Evolutionary conservation across 2,113 vertebrate species (phyloP).

Genomic region (Rhinoptilus africanus): DNA sequence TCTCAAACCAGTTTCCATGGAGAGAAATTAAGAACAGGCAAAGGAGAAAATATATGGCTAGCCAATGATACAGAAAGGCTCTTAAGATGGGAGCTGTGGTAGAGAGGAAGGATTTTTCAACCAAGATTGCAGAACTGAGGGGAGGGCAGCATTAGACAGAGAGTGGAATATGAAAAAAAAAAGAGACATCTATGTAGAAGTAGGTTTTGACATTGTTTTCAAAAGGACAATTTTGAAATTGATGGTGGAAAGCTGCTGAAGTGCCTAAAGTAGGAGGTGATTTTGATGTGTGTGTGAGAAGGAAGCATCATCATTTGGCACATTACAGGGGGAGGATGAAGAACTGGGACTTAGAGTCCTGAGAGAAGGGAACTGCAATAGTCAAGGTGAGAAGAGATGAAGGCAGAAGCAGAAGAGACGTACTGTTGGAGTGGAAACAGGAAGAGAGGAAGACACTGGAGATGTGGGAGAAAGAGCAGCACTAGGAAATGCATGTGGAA

Average conservation of each 20-base stretch:
- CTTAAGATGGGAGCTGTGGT: background rate
- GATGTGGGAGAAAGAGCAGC: background rate
- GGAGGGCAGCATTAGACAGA: background rate
- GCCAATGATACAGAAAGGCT: slow-evolving; percentile 28
- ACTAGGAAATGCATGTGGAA: background rate
- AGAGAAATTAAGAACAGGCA: slow-evolving; percentile 53
- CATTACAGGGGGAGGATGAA: background rate
- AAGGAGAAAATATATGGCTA: slow-evolving; percentile 42
- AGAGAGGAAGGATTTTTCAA: slow-evolving; percentile 19
- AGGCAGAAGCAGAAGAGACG: background rate
- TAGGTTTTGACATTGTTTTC: slow-evolving; percentile 5
- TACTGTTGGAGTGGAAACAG: background rate
- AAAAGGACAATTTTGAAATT: background rate
- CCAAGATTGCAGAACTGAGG: background rate
- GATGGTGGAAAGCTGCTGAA: background rate
- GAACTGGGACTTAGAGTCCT: background rate
- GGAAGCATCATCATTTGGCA: background rate
- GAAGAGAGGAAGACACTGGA: background rate
- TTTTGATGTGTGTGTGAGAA: background rate
- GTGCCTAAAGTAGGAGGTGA: background rate
- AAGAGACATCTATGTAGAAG: background rate
- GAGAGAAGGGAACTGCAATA: background rate
- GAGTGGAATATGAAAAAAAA: background rate
- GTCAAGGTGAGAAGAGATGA: background rate
- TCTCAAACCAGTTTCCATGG: slow-evolving; percentile 50